Evolutionary conservation across 2,797 vertebrate species (phyloP).

Genomic region (Tadarida brasiliensis): DNA sequence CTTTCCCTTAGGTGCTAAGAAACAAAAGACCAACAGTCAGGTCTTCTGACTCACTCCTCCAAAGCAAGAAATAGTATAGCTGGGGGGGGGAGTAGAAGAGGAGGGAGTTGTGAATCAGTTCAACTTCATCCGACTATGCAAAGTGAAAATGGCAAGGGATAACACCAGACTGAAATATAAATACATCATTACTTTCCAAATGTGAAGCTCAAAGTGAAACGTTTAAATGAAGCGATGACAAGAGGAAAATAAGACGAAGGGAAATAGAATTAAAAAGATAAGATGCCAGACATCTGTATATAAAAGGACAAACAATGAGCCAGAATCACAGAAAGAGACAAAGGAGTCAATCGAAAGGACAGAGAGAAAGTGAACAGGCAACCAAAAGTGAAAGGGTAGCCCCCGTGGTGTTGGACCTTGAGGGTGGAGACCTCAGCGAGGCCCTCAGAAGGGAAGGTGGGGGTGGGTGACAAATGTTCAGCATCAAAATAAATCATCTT

Average conservation of each 20-base stretch:
- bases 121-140: background rate
- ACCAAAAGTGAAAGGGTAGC: background rate
- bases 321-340: background rate
- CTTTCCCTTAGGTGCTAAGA: background rate
- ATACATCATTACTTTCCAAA: background rate
- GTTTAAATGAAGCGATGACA: background rate
- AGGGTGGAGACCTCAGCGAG: conserved; percentile 39
- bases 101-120: background rate
- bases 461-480: conserved; percentile 64
- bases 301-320: background rate
- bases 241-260: background rate
- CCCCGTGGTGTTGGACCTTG: conserved; percentile 3
- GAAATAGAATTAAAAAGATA: background rate
- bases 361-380: background rate
- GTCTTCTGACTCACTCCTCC: conserved; percentile 22
- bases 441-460: background rate
- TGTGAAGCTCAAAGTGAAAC: background rate
- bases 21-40: background rate
- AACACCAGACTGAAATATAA: background rate
- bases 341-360: conserved; percentile 58
- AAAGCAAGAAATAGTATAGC: conserved; percentile 53
- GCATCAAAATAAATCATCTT: conserved; percentile 73
- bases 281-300: background rate
- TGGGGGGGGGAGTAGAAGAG: background rate
- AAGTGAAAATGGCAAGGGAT: background rate